phyloP scores from a whole-genome alignment of 2,888 invertebrate genomes.

The Augochlorella aurata region DNA sequence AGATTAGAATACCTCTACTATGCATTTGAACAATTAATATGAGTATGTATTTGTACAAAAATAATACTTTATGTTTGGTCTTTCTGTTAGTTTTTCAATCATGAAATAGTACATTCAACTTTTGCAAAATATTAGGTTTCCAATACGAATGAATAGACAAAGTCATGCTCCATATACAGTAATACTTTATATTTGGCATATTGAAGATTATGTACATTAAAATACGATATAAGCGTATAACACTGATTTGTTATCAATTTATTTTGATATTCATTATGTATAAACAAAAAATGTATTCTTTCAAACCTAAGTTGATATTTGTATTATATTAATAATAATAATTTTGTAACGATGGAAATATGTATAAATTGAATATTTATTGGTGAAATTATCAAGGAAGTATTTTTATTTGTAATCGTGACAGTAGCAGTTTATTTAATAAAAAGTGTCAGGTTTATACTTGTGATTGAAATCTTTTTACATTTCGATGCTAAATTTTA shows the following conservation, averaged over 20 bases:
- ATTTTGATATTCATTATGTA: slow-evolving; percentile 14
- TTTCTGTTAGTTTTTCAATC: not conserved
- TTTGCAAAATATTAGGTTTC: not conserved
- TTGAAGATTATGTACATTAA: not conserved
- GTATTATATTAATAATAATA: not conserved
- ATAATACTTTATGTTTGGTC: not conserved
- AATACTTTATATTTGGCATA: not conserved
- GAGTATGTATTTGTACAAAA: slow-evolving; percentile 7
- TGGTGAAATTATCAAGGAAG: not conserved
- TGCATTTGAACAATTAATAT: slow-evolving; percentile 15
- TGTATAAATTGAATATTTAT: slow-evolving; percentile 12
- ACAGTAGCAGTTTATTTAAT: too few species aligned
- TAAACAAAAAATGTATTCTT: slow-evolving; percentile 4
- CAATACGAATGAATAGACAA: not conserved
- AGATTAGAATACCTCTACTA: not conserved
- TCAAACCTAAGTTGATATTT: slow-evolving; percentile 3
- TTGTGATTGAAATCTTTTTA: too few species aligned
- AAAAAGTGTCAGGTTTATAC: too few species aligned
- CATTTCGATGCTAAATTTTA: too few species aligned
- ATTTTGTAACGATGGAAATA: slow-evolving; percentile 19
- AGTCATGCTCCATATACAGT: not conserved
- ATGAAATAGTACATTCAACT: not conserved
- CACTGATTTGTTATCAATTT: not conserved
- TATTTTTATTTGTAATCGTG: not conserved
- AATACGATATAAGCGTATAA: not conserved